These are phyloP conservation scores for Tipula lateralis DNA, from an alignment of 2,888 invertebrate genomes.

Conservation along the genomic window DNA sequence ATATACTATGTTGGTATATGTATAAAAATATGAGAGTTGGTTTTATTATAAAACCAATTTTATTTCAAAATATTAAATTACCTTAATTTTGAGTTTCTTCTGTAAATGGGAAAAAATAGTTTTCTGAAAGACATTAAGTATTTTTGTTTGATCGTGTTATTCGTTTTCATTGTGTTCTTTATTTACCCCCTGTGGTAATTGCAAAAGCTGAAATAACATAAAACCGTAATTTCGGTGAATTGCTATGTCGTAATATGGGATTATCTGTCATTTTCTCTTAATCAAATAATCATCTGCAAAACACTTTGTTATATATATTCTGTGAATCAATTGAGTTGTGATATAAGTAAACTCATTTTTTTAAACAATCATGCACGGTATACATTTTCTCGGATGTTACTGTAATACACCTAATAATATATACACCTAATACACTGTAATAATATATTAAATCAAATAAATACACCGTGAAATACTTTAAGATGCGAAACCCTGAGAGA, in stretches of 20 bases:
- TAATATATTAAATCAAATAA: no score
- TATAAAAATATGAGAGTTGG: background rate
- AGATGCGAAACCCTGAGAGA: no score
- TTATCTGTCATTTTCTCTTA: background rate
- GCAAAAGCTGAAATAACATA: background rate
- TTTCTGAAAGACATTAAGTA: background rate
- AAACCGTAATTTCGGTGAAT: background rate
- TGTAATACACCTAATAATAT: no score
- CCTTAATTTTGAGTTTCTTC: background rate
- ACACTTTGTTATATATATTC: no score
- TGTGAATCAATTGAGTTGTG: no score
- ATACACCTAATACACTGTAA: no score
- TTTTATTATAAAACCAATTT: background rate
- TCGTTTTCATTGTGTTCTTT: background rate
- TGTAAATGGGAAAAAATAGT: background rate
- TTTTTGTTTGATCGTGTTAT: background rate
- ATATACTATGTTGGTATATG: background rate
- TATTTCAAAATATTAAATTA: background rate
- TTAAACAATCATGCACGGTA: no score
- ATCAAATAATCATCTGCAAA: background rate
- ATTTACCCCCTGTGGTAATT: background rate
- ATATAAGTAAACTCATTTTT: no score
- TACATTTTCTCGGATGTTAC: no score
- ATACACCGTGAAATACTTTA: no score
- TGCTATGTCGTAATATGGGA: background rate